phyloP scores from a whole-genome alignment of 1,140 invertebrate species.

The Cydia amplana region DNA sequence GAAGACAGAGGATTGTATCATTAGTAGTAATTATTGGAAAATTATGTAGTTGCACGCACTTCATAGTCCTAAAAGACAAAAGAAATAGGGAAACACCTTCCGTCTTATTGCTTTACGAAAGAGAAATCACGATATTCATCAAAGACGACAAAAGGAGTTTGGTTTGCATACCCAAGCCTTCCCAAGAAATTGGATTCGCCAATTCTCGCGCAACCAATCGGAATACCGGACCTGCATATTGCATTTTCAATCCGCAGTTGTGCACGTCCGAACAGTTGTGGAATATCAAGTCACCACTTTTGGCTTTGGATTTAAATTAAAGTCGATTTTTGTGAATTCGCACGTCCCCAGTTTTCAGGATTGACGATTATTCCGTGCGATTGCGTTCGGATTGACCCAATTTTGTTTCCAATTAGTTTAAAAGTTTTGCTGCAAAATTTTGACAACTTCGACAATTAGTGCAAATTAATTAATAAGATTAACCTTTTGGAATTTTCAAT shows the following conservation, averaged over 20 bases:
- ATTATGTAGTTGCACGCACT: too few relatives aligned
- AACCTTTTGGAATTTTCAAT: background rate
- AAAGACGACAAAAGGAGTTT: too few relatives aligned
- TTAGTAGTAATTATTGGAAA: too few relatives aligned
- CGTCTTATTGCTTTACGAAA: too few relatives aligned
- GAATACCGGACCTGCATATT: conserved; percentile 9
- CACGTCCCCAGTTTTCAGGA: background rate
- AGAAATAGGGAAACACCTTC: too few relatives aligned
- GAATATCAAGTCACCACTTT: conserved; percentile 8
- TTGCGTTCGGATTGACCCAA: background rate
- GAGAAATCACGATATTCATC: too few relatives aligned
- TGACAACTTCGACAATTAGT: background rate
- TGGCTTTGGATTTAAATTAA: background rate
- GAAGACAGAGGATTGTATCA: too few relatives aligned
- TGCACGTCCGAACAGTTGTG: background rate
- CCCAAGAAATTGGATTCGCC: background rate
- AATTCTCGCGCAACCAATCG: background rate
- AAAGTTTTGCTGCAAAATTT: background rate
- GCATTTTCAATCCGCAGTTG: conserved; percentile 24
- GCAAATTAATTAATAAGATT: background rate
- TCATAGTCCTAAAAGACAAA: too few relatives aligned
- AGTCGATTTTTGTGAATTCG: background rate
- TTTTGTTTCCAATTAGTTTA: background rate
- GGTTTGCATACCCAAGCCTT: too few relatives aligned
- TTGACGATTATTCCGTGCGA: background rate